These are phyloP conservation scores for Lamellibrachia luymesi DNA, from an alignment of 1,140 invertebrate species.

Conservation along the genomic window DNA sequence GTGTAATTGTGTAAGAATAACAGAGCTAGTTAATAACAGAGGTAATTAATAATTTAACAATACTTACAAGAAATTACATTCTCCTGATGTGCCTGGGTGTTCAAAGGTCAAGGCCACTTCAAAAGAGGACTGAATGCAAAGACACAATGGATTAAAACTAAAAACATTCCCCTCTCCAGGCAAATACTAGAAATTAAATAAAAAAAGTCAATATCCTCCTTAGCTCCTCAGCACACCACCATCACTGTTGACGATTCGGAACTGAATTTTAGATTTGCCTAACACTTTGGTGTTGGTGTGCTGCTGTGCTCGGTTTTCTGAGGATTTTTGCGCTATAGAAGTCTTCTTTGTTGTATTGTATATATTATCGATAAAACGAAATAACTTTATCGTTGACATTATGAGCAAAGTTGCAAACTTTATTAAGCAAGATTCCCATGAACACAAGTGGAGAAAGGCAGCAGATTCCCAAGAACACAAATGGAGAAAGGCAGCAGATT, in stretches of 20 bases:
- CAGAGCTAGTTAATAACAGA: not conserved
- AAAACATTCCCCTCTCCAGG: not conserved
- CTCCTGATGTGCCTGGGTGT: not conserved
- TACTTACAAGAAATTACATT: constrained; percentile 28
- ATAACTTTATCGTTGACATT: not conserved
- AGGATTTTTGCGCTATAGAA: no score
- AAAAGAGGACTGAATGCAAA: constrained; percentile 12
- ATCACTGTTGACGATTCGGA: no score
- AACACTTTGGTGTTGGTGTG: no score
- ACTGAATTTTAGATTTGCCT: no score
- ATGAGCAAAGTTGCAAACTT: not conserved
- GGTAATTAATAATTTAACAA: not conserved
- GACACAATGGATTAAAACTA: not conserved
- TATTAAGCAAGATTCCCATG: constrained; percentile 3
- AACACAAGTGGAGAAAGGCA: not conserved
- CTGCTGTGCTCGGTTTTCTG: no score
- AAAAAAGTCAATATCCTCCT: not conserved
- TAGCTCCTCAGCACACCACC: no score
- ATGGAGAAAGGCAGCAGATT: no score
- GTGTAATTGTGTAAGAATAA: not conserved
- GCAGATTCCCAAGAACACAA: not conserved
- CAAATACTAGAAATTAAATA: not conserved
- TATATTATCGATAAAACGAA: not conserved
- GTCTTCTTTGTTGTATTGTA: no score
- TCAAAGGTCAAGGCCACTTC: constrained; percentile 22